These are phyloP conservation scores for Probosciger aterrimus DNA, from an alignment of 2,113 vertebrate species.

Conservation along the genomic window DNA sequence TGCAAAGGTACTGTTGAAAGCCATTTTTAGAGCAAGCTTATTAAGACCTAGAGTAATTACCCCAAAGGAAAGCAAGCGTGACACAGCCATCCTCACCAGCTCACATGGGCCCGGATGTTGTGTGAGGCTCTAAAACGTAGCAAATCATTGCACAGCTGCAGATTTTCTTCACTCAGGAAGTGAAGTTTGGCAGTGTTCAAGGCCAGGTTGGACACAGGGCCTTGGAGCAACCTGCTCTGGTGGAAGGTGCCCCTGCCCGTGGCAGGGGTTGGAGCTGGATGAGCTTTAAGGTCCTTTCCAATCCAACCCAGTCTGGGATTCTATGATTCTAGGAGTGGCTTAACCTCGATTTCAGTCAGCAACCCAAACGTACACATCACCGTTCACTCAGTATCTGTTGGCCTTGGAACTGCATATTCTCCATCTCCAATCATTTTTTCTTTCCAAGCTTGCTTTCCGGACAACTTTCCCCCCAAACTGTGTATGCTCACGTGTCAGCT, in stretches of 20 bases:
- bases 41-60: too few relatives aligned
- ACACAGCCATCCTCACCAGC: background rate
- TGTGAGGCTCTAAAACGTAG: rapidly evolving
- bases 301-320: background rate
- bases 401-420: background rate
- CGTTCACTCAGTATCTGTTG: background rate
- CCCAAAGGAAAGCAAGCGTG: background rate
- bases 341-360: background rate
- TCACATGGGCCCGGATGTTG: background rate
- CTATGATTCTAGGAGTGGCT: background rate
- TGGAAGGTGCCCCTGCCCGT: too few relatives aligned
- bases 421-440: background rate
- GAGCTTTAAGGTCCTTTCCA: background rate
- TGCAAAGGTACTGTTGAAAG: background rate
- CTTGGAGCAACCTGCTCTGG: too few relatives aligned
- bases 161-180: background rate
- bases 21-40: background rate
- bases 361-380: background rate
- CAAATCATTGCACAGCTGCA: background rate
- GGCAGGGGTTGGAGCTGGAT: background rate
- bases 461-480: background rate
- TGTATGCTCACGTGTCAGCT: background rate
- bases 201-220: background rate
- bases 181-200: background rate
- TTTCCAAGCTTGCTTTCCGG: background rate